Evolutionary conservation across 2,888 invertebrate genomes (phyloP).

Genomic region (Oscheius myriophilus): DNA sequence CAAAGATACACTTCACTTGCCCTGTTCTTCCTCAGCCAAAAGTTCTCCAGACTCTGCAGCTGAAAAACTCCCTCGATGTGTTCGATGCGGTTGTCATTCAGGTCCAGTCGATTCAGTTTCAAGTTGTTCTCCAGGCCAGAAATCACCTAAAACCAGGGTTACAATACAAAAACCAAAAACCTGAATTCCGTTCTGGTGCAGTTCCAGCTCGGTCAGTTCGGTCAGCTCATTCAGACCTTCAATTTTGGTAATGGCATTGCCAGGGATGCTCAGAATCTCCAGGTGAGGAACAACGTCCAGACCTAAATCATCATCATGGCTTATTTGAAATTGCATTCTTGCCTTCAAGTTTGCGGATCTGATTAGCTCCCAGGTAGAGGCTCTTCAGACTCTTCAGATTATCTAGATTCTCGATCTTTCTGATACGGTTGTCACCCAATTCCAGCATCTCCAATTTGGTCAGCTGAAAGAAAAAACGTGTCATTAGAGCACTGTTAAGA

Average conservation of each 20-base stretch:
- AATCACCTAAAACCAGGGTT: background rate
- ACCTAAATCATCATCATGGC: too few relatives aligned
- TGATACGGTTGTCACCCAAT: slow-evolving; percentile 89
- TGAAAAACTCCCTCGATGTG: slow-evolving; percentile 19
- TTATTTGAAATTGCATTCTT: too few relatives aligned
- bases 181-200: slow-evolving; percentile 24
- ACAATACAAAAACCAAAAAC: background rate
- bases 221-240: slow-evolving; percentile 8
- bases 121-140: slow-evolving; percentile 2
- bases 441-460: slow-evolving; percentile 84
- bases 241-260: slow-evolving; percentile 42
- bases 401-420: slow-evolving; percentile 70
- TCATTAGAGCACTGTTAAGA: too few relatives aligned
- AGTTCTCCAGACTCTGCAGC: slow-evolving; percentile 38
- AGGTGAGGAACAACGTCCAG: slow-evolving; percentile 30
- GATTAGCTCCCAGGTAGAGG: slow-evolving; percentile 93
- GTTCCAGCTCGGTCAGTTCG: slow-evolving; percentile 12
- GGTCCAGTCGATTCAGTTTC: slow-evolving; percentile 14
- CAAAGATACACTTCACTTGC: slow-evolving; percentile 15
- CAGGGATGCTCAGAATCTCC: slow-evolving; percentile 41
- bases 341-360: slow-evolving; percentile 82
- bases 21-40: slow-evolving; percentile 60
- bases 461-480: slow-evolving; percentile 48
- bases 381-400: slow-evolving; percentile 35
- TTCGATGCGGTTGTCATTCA: slow-evolving; percentile 20